Conservation (phyloP, 2,113 vertebrate genomes). For the Ovis canadensis region DNA sequence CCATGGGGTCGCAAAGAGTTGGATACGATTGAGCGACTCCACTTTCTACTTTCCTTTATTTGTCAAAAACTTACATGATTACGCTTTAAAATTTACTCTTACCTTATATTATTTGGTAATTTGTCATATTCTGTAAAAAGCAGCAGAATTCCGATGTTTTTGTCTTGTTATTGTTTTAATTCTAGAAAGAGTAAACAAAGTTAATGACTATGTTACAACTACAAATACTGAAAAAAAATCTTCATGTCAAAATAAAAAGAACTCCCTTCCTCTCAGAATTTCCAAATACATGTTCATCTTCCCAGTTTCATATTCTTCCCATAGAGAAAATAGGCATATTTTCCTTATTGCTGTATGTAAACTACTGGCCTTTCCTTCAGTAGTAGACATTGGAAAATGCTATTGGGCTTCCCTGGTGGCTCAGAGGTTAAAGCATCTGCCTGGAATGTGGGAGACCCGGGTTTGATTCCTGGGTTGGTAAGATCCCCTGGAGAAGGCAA, state of each 20-base stretch:
- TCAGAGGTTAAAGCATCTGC: no score
- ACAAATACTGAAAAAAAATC: background rate
- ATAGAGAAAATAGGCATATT: background rate
- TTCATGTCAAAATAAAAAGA: background rate
- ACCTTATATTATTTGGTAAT: background rate
- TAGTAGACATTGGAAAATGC: background rate
- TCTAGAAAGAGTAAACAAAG: background rate
- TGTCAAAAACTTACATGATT: background rate
- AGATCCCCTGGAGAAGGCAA: no score
- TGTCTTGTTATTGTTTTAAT: background rate
- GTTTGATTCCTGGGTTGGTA: no score
- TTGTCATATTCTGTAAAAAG: background rate
- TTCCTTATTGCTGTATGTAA: background rate
- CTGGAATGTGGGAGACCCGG: no score
- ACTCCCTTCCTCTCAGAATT: background rate
- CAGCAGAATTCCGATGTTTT: background rate
- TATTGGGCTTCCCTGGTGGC: no score
- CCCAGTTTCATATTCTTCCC: background rate
- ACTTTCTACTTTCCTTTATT: background rate
- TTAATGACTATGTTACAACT: background rate
- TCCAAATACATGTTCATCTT: background rate
- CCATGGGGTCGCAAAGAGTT: no score
- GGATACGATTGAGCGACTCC: no score
- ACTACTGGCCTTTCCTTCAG: background rate
- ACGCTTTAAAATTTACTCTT: conserved; percentile 17